Evolutionary conservation across 2,797 vertebrate genomes (phyloP).

Genomic region (Macrochelys suwanniensis): DNA sequence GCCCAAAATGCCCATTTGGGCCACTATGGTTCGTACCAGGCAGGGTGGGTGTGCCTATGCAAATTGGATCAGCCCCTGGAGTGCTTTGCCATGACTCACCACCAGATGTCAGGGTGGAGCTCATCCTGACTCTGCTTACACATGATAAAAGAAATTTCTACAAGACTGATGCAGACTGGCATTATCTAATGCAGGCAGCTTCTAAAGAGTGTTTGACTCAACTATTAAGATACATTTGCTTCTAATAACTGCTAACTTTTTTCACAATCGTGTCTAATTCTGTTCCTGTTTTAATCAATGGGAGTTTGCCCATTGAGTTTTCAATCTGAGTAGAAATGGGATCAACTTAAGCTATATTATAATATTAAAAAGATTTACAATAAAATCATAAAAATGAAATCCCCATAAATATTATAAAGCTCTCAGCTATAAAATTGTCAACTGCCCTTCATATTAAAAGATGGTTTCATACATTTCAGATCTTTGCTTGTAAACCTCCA

Average conservation of each 20-base stretch:
- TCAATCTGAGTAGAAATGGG: not conserved
- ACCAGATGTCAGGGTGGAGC: no score
- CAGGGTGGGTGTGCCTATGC: no score
- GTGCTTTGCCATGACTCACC: no score
- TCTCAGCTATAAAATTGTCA: not conserved
- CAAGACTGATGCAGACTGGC: not conserved
- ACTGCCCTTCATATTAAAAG: not conserved
- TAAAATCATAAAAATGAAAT: not conserved
- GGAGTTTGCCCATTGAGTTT: not conserved
- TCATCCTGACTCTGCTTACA: no score
- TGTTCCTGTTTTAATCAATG: not conserved
- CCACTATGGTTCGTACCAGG: no score
- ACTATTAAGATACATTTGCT: not conserved
- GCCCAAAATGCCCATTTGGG: no score
- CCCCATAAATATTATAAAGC: not conserved
- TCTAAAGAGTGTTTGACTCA: not conserved
- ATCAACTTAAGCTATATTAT: not conserved
- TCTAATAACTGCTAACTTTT: not conserved
- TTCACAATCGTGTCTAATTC: not conserved
- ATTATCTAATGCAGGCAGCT: not conserved
- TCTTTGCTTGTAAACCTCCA: not conserved
- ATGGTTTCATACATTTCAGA: not conserved
- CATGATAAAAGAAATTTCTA: not conserved
- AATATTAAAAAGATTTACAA: no score
- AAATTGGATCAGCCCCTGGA: no score